Base-by-base conservation (phyloP, 2,888 invertebrate species). In the Pheosia tremula region DNA sequence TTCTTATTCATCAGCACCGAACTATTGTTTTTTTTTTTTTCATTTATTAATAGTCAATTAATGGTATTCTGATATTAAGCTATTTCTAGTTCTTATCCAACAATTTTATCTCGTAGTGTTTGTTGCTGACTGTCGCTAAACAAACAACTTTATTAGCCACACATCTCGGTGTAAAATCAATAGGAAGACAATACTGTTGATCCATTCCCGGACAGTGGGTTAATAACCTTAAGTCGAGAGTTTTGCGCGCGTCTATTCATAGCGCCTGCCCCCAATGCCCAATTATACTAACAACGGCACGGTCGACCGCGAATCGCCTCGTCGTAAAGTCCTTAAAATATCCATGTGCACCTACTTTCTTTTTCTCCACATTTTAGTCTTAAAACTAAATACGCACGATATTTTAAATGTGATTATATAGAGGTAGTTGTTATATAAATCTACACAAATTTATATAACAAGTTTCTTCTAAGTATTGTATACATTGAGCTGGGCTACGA, bases 201-300 rank as follows among this genome's bases (percentile, higher is more conserved):
- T 62, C 67, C 58, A 57, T 63, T 65, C 56, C 10, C 57, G 69
- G 69, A 73, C 75, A 75, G 67, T 75, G 61, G 71, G 63, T 67
- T 72, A 66, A 67, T 71, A 68, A 69, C 73, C 69, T 67, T 66
- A 64, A 45, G 43, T 45, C 45, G 66, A 45, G 59, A 68, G 57
- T 65, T 72, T 69, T 62, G 66, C 67, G 58, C 58, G 62, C 58
- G 61, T 63, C 69, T 71, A 77, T 75, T 71, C 71, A 71, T 71
- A 63, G 64, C 62, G 62, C 58, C 68, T 78, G 78, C 60, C 75
- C 75, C 69, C 77, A 57, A 72, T 74, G 67, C 68, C 68, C 63
- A 73, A 72, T 74, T 78, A 56, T 61, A 57, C 64, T 60, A 62
- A 61, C 60, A 58, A 59, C 70, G 70, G 64, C 61, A 71, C 62